phyloP scores from a whole-genome alignment of 2,888 invertebrate genomes.

The Orthosia gracilis region DNA sequence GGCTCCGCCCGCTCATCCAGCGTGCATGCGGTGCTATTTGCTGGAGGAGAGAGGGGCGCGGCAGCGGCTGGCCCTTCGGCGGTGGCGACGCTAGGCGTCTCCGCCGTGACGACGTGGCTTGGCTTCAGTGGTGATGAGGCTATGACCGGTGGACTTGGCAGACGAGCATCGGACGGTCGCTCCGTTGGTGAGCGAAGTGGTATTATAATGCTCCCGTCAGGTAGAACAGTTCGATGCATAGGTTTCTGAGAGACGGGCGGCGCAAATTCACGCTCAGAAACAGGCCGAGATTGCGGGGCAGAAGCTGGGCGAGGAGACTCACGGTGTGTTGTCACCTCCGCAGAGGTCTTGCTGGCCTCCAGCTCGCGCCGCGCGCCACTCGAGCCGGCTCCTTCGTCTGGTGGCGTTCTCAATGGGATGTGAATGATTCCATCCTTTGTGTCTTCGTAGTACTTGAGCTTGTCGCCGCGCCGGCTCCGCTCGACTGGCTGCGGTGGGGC shows the following conservation, averaged over 20 bases:
- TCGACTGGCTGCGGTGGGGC: slow-evolving; percentile 55
- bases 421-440: slow-evolving; percentile 93
- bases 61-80: neutral
- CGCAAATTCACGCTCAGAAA: slow-evolving; percentile 74
- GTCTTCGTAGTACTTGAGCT: slow-evolving; percentile 92
- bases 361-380: slow-evolving; percentile 63
- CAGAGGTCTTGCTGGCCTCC: slow-evolving; percentile 48
- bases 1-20: slow-evolving; percentile 38
- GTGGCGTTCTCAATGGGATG: slow-evolving; percentile 94
- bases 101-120: slow-evolving; percentile 20
- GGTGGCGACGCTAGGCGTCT: slow-evolving; percentile 9
- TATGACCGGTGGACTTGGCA: slow-evolving; percentile 46
- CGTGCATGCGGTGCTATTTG: neutral
- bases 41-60: neutral
- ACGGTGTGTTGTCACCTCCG: slow-evolving; percentile 54
- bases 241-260: slow-evolving; percentile 81
- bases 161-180: slow-evolving; percentile 63
- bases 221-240: slow-evolving; percentile 82
- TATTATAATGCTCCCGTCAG: slow-evolving; percentile 92
- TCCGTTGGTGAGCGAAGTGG: slow-evolving; percentile 90
- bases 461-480: slow-evolving; percentile 74
- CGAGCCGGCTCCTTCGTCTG: slow-evolving; percentile 90
- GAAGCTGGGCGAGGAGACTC: slow-evolving; percentile 71
- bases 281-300: slow-evolving; percentile 69
- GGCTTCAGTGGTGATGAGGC: neutral